These are phyloP conservation scores for Diuraphis noxia DNA, from an alignment of 1,140 invertebrate species.

Conservation along the genomic window DNA sequence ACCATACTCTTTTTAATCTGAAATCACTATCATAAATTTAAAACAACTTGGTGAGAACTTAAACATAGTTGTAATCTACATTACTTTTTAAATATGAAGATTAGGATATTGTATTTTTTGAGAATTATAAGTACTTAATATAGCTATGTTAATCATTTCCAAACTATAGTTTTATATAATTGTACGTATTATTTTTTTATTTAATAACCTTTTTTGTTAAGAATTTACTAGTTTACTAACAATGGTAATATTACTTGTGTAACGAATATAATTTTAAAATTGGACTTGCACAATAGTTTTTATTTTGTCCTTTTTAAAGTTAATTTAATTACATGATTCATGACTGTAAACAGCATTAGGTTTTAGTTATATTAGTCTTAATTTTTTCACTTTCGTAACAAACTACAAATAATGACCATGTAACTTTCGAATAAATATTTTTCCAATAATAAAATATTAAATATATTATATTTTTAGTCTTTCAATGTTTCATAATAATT, in stretches of 20 bases:
- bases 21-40: too few relatives aligned
- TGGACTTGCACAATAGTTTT: conserved; percentile 27
- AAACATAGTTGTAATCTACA: too few relatives aligned
- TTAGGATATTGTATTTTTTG: too few relatives aligned
- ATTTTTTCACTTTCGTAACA: not conserved
- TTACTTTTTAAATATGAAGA: too few relatives aligned
- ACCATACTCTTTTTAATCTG: too few relatives aligned
- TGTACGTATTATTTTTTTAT: not conserved
- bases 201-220: not conserved
- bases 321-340: not conserved
- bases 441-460: not conserved
- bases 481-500: not conserved
- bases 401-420: not conserved
- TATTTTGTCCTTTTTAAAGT: not conserved
- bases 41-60: too few relatives aligned
- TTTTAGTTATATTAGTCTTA: not conserved
- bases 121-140: too few relatives aligned
- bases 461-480: not conserved
- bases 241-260: conserved; percentile 7
- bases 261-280: conserved; percentile 19
- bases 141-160: too few relatives aligned
- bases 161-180: not conserved
- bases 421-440: not conserved
- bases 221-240: not conserved
- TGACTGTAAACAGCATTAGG: not conserved